Evolutionary conservation across 2,888 invertebrate species (phyloP).

Genomic region (Sminthurides aquaticus): DNA sequence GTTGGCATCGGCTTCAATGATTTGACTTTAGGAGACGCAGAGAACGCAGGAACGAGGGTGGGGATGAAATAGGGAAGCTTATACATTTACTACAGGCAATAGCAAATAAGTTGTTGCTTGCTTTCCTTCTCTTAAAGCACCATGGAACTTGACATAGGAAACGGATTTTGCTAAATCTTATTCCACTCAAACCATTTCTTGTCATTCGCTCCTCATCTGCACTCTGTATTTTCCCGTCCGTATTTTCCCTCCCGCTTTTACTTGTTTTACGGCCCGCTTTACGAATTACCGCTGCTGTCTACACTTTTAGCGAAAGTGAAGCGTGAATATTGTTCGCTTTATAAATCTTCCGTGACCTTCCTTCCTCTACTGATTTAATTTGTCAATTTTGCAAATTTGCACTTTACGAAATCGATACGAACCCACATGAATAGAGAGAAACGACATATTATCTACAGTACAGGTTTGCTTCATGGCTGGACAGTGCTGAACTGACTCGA

Average conservation of each 20-base stretch:
- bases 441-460: no score
- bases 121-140: neutral
- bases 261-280: no score
- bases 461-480: no score
- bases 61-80: neutral
- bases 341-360: no score
- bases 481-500: no score
- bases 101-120: no score
- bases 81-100: neutral
- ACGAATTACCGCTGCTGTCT: no score
- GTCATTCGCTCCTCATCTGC: neutral
- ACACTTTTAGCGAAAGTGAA: neutral
- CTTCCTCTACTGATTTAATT: no score
- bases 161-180: slow-evolving; percentile 1
- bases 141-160: slow-evolving; percentile 1
- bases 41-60: neutral
- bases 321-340: no score
- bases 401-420: neutral
- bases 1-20: neutral
- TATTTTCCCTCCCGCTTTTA: neutral
- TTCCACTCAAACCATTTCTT: neutral
- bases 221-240: neutral
- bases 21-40: neutral
- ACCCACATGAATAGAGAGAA: no score
- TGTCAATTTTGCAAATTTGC: no score